Evolutionary conservation across 1,140 invertebrate species (phyloP), one percentile per base, ranked within the genome.

Genomic region (Orchesella cincta): DNA sequence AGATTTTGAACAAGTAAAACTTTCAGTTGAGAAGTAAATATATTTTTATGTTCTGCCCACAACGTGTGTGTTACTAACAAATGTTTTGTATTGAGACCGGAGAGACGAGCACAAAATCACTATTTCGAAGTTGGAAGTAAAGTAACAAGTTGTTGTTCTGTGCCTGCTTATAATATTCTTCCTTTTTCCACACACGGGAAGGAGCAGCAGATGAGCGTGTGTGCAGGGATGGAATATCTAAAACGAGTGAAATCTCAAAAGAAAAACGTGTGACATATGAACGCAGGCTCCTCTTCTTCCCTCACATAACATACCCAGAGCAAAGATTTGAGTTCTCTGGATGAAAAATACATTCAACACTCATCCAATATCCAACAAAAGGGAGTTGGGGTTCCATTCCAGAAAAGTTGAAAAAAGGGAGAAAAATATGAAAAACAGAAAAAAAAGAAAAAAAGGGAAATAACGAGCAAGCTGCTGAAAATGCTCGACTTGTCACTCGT

Each of bases 121-220:
- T 14, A 31, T 67, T 67, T 67, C 62, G 62, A 67, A 67, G 62
- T 67, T 23, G 31, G 23, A 67, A 18, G 62, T 31, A 29, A 67
- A 67, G 62, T 67, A 67, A 67, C 62, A 67, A 67, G 62, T 67
- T 67, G 62, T 67, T 67, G 62, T 67, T 67, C 62, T 23, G 62
- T 67, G 62, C 62, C 62, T 67, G 26, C 62, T 67, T 31, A 29
- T 67, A 67, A 67, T 31, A 67, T 33, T 67, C 62, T 33, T 8
- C 5, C 3, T 5, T 26, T 31, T 3, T 67, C 54, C n/a, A 31
- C 62, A 67, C 62, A 33, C 33, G 26, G 23, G 62, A 67, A 26
- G 26, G 62, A 67, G 14, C 5, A 18, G 54, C 5, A 31, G 62
- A 67, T 31, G 62, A 67, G 62, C 1, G 8, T 8, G 62, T 8